Base-by-base conservation (phyloP, 92 coral and sea anemone species). In the Blastomussa wellsi region DNA sequence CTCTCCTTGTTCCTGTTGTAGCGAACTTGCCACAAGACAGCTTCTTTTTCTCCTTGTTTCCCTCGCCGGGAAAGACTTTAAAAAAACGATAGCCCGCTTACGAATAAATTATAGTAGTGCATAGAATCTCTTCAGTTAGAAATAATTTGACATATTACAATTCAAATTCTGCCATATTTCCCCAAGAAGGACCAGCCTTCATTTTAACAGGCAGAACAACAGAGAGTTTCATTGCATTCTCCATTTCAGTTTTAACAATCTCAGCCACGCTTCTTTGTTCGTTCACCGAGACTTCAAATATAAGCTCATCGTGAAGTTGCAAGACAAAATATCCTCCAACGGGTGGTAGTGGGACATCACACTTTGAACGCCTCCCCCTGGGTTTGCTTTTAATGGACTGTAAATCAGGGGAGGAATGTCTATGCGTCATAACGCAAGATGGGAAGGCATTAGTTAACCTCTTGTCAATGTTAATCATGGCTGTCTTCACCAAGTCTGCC, bases 111-210 rank as follows among this genome's bases (percentile, higher is more conserved):
- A 62, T 26, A 62, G 28, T 26, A 3, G n/a, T 16, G 55, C n/a
- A n/a, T n/a, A n/a, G n/a, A n/a, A n/a, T n/a, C n/a, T n/a, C n/a
- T 60, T 7, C 26, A 8, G 62, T 41, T 5, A 9, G 77, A 19
- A 12, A 74, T 35, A 74, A 49, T 77, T 33, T 22, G 15, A 35
- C 7, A n/a, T 1, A 6, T 94, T 77, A 90, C 81, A 92, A 77
- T 74, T 97, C 99, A 44, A 92, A 69, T 13, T 94, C 86, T n/a
- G 89, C 84, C 95, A 97, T 88, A 33, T 87, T 85, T 49, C 99
- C 99, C 99, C 99, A 97, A 1, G 99, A 90, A 84, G 95, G 91
- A 52, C 99, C 99, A 47, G 94, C 95, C 93, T 95, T 95, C 88
- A 97, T 84, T 79, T 97, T 97, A 53, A 97, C 98, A 9, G 99